Conservation (phyloP, 2,888 invertebrate species). For the Caenorhabditis uteleia region DNA sequence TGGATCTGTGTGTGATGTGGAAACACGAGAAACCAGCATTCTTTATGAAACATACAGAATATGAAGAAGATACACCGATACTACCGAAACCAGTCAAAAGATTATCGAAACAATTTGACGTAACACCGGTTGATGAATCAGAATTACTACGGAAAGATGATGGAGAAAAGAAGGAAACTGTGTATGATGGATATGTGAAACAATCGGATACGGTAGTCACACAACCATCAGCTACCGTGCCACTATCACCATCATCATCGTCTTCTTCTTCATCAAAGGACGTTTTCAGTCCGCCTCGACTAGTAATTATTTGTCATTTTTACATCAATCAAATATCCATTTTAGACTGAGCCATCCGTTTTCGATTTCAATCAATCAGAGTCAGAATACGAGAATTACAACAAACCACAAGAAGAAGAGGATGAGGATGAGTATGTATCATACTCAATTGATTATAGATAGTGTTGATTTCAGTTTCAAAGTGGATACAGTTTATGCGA, state of each 20-base stretch:
- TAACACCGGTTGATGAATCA: slow-evolving; percentile 17
- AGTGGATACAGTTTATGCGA: not conserved
- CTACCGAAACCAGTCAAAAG: slow-evolving; percentile 9
- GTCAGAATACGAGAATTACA: not conserved
- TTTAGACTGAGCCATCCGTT: slow-evolving; percentile 5
- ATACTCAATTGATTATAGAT: no score
- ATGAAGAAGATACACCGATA: not conserved
- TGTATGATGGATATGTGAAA: not conserved
- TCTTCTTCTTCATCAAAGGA: slow-evolving; percentile 12
- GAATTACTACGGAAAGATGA: not conserved
- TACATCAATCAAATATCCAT: not conserved
- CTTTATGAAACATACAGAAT: slow-evolving; percentile 4
- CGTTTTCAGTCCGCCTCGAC: slow-evolving; percentile 13
- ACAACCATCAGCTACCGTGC: not conserved
- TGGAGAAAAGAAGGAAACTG: not conserved
- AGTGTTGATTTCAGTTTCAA: not conserved
- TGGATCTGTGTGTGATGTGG: slow-evolving; percentile 34
- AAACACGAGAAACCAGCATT: slow-evolving; percentile 30
- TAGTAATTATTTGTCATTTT: not conserved
- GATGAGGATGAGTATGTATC: not conserved
- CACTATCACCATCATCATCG: slow-evolving; percentile 7
- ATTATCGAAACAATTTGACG: slow-evolving; percentile 34
- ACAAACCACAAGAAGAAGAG: not conserved
- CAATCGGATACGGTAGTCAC: not conserved
- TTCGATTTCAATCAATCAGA: slow-evolving; percentile 7